Percentiles rank a stretch among this genome's conserved stretches.
These are phyloP conservation scores for Lucinisca nassula DNA, from an alignment of 2,888 invertebrate species.

Conservation along the genomic window DNA sequence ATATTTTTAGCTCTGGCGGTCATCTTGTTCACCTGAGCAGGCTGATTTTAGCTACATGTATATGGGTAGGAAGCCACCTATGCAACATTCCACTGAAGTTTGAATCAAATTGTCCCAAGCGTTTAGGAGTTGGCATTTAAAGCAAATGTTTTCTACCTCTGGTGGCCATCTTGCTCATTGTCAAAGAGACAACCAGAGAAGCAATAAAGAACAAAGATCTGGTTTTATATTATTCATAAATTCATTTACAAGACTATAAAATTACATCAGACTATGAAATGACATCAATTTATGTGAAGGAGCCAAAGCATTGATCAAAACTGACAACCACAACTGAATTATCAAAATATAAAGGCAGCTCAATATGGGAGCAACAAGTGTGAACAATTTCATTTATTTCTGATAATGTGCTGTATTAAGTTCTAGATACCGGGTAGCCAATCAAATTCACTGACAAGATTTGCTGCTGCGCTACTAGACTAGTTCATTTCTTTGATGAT, in stretches of 20 bases:
- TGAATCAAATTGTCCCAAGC: no score
- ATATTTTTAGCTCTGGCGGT: no score
- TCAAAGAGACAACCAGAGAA: no score
- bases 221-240: neutral
- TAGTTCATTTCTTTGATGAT: neutral
- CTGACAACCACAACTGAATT: neutral
- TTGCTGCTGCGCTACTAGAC: neutral
- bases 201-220: no score
- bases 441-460: neutral
- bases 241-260: neutral
- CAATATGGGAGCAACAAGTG: neutral
- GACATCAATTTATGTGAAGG: neutral
- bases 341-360: neutral
- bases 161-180: no score
- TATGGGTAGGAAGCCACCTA: no score
- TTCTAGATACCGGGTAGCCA: neutral
- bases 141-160: no score
- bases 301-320: neutral
- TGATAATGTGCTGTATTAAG: neutral
- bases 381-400: slow-evolving; percentile 12
- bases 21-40: no score
- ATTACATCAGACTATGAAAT: neutral
- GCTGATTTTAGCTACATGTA: no score
- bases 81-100: no score
- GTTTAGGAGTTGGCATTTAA: no score